Conservation (phyloP, 2,797 vertebrate species). For the Neosilurus mollespiculum region DNA sequence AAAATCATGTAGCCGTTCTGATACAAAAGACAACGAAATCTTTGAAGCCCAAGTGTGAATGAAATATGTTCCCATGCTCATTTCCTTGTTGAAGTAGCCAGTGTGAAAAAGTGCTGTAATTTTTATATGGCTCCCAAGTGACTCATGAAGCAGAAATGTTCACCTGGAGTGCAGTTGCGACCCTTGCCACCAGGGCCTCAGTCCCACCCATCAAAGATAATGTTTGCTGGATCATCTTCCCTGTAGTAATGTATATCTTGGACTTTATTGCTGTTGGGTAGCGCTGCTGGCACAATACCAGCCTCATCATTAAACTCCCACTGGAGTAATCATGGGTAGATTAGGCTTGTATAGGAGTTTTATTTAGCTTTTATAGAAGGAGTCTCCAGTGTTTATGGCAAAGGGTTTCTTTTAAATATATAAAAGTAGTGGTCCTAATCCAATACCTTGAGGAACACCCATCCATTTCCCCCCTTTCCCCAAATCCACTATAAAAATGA, state of each 20-base stretch:
- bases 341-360: neutral
- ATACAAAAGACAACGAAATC: conserved; percentile 49
- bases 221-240: neutral
- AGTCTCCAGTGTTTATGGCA: neutral
- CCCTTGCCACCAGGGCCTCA: neutral
- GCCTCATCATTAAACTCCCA: neutral
- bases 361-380: neutral
- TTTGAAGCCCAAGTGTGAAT: conserved; percentile 55
- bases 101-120: neutral
- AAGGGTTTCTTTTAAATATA: neutral
- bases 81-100: neutral
- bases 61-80: neutral
- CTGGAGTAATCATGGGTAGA: neutral
- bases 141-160: neutral
- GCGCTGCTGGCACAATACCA: neutral
- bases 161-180: neutral
- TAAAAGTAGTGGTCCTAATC: neutral
- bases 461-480: neutral
- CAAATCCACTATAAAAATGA: no score
- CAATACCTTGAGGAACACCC: neutral
- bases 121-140: neutral
- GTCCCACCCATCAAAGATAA: neutral
- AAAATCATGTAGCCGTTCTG: conserved; percentile 30
- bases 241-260: neutral
- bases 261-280: neutral